Conservation (phyloP, 2,888 invertebrate species). For the Germaria angustata region DNA sequence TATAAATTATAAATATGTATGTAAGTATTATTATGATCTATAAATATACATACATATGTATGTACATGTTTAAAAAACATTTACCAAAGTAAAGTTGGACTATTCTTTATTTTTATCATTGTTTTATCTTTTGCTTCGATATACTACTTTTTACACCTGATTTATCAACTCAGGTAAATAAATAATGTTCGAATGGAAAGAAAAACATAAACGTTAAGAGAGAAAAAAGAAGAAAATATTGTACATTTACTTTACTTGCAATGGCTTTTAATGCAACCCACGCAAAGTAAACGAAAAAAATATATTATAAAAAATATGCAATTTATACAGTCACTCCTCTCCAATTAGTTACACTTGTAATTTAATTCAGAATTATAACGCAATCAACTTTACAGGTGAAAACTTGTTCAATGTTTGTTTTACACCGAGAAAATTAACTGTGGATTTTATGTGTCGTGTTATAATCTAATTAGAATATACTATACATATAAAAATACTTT, state of each 20-base stretch:
- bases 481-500: no score
- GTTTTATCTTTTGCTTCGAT: constrained; percentile 26
- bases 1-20: neutral
- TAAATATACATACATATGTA: neutral
- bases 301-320: neutral
- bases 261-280: constrained; percentile 56
- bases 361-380: constrained; percentile 9
- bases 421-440: neutral
- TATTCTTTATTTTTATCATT: neutral
- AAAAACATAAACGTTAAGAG: constrained; percentile 12
- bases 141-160: constrained; percentile 62
- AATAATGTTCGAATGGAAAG: constrained; percentile 23
- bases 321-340: constrained; percentile 50
- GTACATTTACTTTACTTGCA: constrained; percentile 42
- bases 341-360: constrained; percentile 42
- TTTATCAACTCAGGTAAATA: constrained; percentile 53
- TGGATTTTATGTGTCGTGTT: no score
- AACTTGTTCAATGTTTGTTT: neutral
- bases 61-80: neutral
- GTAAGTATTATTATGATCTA: neutral
- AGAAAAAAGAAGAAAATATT: constrained; percentile 1
- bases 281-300: constrained; percentile 42
- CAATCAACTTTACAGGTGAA: neutral
- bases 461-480: no score
- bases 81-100: neutral